phyloP scores from a whole-genome alignment of 1,140 invertebrate genomes.

The Drosophila erecta region DNA sequence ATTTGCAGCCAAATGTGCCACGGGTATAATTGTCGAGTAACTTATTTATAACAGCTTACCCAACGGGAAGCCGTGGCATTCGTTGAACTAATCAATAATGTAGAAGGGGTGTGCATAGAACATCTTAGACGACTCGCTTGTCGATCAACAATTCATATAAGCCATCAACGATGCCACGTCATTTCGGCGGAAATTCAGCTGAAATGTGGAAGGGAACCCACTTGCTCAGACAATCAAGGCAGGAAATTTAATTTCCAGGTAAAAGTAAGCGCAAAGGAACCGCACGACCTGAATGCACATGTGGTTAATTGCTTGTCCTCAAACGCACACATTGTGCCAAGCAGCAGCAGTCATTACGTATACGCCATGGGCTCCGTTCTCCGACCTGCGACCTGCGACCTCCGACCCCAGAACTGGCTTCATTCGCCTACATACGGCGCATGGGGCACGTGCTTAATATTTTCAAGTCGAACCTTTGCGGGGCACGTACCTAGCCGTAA shows the following conservation, averaged over 20 bases:
- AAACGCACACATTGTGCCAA: conserved; percentile 23
- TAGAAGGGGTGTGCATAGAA: neutral
- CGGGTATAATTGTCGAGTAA: conserved; percentile 36
- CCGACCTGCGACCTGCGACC: neutral
- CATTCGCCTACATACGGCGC: conserved; percentile 31
- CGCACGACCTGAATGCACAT: conserved; percentile 48
- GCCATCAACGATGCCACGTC: neutral
- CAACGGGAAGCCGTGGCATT: neutral
- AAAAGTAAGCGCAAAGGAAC: conserved; percentile 33
- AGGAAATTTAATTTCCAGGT: conserved; percentile 57
- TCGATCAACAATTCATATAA: neutral
- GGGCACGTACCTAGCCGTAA: conserved; percentile 53
- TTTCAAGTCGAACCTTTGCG: conserved; percentile 35
- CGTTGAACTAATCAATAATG: conserved; percentile 15
- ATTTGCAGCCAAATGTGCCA: conserved; percentile 22
- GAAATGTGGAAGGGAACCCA: neutral
- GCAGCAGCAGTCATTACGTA: conserved; percentile 55
- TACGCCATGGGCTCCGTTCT: conserved; percentile 27
- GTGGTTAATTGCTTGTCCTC: conserved; percentile 68
- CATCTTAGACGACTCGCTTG: neutral
- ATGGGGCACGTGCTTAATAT: conserved; percentile 68
- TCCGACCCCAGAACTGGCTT: conserved; percentile 23
- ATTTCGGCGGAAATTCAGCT: neutral
- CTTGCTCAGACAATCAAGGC: neutral
- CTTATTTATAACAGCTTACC: conserved; percentile 20